Percentiles rank a stretch among this genome's conserved stretches.
phyloP scores from a whole-genome alignment of 2,797 vertebrate species.

The Thripadectes ignobilis region DNA sequence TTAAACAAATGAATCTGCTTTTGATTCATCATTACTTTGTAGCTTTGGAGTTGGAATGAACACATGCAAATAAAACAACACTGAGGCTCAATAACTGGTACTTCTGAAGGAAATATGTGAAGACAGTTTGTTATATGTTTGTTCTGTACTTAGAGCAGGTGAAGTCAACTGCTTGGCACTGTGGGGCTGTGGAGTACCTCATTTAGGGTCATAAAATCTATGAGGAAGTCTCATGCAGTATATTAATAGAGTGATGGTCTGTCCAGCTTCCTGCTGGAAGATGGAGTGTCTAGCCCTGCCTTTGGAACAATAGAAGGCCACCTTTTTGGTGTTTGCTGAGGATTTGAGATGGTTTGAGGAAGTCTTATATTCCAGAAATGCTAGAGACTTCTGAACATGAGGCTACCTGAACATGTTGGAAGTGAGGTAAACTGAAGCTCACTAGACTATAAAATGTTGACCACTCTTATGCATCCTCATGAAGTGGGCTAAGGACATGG shows the following conservation, averaged over 20 bases:
- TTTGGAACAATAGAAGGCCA: background rate
- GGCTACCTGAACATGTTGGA: background rate
- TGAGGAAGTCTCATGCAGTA: background rate
- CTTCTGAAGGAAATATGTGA: background rate
- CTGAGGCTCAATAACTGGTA: background rate
- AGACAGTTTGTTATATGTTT: background rate
- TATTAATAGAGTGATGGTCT: background rate
- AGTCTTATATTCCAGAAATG: background rate
- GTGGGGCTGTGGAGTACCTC: background rate
- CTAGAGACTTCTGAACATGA: background rate
- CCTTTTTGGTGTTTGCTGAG: background rate
- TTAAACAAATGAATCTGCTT: background rate
- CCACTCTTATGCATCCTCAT: background rate
- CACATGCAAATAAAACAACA: background rate
- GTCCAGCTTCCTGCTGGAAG: background rate
- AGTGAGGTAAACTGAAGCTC: background rate
- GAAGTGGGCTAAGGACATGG: background rate
- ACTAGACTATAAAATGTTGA: background rate
- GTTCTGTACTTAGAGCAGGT: background rate
- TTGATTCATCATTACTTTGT: background rate
- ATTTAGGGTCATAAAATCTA: background rate
- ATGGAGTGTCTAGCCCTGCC: background rate
- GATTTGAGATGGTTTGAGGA: background rate
- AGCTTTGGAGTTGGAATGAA: background rate
- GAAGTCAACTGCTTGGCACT: background rate